Base-by-base conservation (phyloP, 2,113 vertebrate genomes). In the Eurystomus gularis region DNA sequence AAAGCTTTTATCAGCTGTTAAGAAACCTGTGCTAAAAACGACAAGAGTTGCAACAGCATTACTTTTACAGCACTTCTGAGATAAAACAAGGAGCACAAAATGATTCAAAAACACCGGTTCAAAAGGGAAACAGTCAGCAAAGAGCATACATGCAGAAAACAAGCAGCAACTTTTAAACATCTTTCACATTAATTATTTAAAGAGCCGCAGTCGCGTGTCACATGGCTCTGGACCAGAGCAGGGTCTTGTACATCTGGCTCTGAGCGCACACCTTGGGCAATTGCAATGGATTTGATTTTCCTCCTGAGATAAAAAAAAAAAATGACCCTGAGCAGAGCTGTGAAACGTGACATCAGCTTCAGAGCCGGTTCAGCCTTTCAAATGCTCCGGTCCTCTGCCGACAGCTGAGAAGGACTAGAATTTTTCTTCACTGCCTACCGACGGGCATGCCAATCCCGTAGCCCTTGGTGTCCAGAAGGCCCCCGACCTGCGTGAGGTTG, bases 381-480 rank as follows among this genome's bases (percentile, higher is more conserved):
- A 94, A 93, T 19, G 90, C 96, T 95, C 88, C 54, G 92, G 65
- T 97, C 96, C 93, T 97, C 97, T 93, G 96, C 91, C 82, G 77
- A 94, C 86, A 97, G 96, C 96, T 14, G 94, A 95, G 94, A 97
- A 97, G 93, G 97, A 96, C 97, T 97, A 96, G 94, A 97, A 97
- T 97, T 96, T 92, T 72, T 96, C 96, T 97, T 97, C 97, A 96
- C 97, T 92, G 98, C 98, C 95, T 98, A 99, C 99, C 99, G 95
- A 99, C 97, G 71, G 99, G 99, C 99, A 99, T 99, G 97, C 99
- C 99, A 94, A 99, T 99, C 97, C 99, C 99, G 88, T 99, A 99
- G 98, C 99, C 99, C 98, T 99, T 99, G 96, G 99, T 99, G 98
- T 99, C 99, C 97, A 99, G 98, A 97, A 99, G 98, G 91, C 99